A percentile compares a stretch with the other conserved stretches of the same genome.
These are phyloP conservation scores for Chesias legatella DNA, from an alignment of 2,888 invertebrate genomes.

Conservation along the genomic window DNA sequence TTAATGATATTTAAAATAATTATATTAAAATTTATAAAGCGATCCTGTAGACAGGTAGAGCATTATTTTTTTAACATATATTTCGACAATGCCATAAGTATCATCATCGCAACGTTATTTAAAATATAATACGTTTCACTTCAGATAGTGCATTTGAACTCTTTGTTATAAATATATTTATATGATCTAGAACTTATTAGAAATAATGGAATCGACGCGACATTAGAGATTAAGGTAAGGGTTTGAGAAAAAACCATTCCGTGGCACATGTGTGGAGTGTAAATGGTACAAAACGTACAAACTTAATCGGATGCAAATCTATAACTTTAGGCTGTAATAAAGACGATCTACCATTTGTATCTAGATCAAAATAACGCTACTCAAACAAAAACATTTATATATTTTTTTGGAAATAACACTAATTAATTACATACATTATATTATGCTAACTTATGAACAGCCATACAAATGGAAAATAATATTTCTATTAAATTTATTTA, in stretches of 20 bases:
- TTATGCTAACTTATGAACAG: conserved; percentile 63
- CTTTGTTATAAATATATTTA: conserved; percentile 68
- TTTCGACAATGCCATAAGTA: conserved; percentile 48
- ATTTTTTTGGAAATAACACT: conserved; percentile 61
- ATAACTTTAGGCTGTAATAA: conserved; percentile 29
- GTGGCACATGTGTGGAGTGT: conserved; percentile 35
- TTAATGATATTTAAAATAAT: conserved; percentile 62
- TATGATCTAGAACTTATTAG: conserved; percentile 78
- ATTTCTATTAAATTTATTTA: conserved; percentile 18
- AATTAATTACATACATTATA: conserved; percentile 64
- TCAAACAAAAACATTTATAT: conserved; percentile 60
- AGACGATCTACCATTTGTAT: conserved; percentile 42
- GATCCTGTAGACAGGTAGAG: conserved; percentile 53
- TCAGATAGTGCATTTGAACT: conserved; percentile 39
- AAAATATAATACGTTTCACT: conserved; percentile 37
- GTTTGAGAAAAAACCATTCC: conserved; percentile 32
- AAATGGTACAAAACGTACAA: conserved; percentile 40
- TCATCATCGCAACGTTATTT: conserved; percentile 32
- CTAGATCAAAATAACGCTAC: conserved; percentile 58
- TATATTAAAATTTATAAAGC: conserved; percentile 62
- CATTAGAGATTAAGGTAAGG: conserved; percentile 34
- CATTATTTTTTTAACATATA: conserved; percentile 40
- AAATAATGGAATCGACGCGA: conserved; percentile 55
- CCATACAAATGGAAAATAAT: conserved; percentile 46
- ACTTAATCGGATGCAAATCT: conserved; percentile 34